Conservation (phyloP, 2,888 invertebrate genomes). For the Cotesia congregata region DNA sequence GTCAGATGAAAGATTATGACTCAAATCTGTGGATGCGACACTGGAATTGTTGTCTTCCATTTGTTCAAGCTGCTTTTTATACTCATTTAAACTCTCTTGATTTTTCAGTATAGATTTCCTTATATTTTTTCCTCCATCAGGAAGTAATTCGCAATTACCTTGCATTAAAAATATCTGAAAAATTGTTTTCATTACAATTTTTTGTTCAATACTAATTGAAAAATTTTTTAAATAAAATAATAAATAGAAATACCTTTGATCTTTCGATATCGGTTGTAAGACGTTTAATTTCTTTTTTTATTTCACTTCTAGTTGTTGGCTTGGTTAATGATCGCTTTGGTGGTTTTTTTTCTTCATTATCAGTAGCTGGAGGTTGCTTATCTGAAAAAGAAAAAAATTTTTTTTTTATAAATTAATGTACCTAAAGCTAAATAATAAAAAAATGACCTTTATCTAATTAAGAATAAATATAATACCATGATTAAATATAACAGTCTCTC, state of each 20-base stretch:
- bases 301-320: background rate
- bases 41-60: background rate
- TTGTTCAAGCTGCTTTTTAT: background rate
- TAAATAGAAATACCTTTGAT: background rate
- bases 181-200: background rate
- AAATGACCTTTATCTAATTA: background rate
- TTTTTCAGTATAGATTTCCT: background rate
- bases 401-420: background rate
- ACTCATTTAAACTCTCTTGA: background rate
- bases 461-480: background rate
- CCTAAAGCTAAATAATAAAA: background rate
- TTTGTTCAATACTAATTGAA: background rate
- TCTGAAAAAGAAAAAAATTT: background rate
- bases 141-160: background rate
- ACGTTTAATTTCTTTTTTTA: background rate
- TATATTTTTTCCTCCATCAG: background rate
- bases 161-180: background rate
- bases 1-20: background rate
- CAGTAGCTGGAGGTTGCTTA: background rate
- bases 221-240: background rate
- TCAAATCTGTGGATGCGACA: background rate
- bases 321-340: background rate
- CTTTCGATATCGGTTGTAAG: background rate
- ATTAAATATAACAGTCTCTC: background rate
- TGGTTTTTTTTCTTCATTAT: background rate